Base-by-base conservation (phyloP, 2,797 vertebrate genomes). In the Tamandua tetradactyla region DNA sequence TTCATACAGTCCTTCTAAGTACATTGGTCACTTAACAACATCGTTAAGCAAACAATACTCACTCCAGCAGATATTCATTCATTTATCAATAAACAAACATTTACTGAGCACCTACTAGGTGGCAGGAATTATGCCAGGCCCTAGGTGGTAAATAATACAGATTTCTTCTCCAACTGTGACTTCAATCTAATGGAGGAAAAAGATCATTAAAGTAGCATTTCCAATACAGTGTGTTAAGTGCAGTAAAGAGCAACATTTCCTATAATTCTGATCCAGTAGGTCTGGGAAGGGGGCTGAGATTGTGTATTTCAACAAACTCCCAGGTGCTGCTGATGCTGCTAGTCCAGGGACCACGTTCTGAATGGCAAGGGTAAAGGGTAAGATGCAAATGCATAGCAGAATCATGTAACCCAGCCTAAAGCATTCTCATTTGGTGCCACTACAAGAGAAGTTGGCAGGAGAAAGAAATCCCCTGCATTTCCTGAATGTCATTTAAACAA, bases 11-110 rank as follows among this genome's bases (percentile, higher is more conserved):
- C 71, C 37, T 85, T 94, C 37, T 83, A 93, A 95, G 86, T 44
- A 74, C 7, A 25, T 5, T 55, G 25, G 32, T 96, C 93, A 74
- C 79, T 91, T 93, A 93, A 89, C 76, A 93, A 81, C 47, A 52
- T 3, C 3, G n/a, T 78, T 83, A 93, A 89, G 37, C 49, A 94
- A 95, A 85, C 49, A 86, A 30, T 30, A 3, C 37, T 88, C 68
- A 75, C 44, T 71, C 30, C 37, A 79, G 37, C 15, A 85, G 52
- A 81, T 82, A 66, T 7, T 59, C 71, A 80, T 57, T 82, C 55
- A 78, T 87, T 74, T 72, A 75, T 93, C 87, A 74, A 11, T 85
- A 30, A 64, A 11, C 47, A 64, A 82, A 94, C 35, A 89, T 52
- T 94, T 64, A 81, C 81, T 71, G 78, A 92, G 52, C 30, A 69